phyloP scores from a whole-genome alignment of 2,797 vertebrate species.

The Melanotaenia boesemani region DNA sequence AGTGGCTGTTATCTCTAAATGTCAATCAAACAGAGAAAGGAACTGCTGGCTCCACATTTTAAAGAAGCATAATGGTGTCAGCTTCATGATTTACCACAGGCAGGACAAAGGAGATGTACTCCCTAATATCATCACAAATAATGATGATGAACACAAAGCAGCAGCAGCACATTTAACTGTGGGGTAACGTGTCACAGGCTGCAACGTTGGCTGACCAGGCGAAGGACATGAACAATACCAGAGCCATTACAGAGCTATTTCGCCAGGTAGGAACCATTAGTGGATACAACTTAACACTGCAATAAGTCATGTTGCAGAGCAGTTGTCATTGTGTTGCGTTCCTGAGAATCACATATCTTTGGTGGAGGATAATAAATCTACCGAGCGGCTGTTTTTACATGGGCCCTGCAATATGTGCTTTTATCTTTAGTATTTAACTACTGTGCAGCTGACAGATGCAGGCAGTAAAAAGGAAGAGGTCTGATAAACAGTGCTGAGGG shows the following conservation, averaged over 20 bases:
- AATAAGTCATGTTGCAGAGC: slow-evolving; percentile 25
- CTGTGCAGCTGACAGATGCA: slow-evolving; percentile 54
- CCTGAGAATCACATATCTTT: slow-evolving; percentile 66
- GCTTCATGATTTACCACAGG: slow-evolving; percentile 20
- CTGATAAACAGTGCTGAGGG: slow-evolving; percentile 64
- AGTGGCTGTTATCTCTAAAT: slow-evolving; percentile 50
- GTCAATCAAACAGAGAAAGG: slow-evolving; percentile 57
- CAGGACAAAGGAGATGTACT: slow-evolving; percentile 17
- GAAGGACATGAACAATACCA: slow-evolving; percentile 40
- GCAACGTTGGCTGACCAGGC: slow-evolving; percentile 15
- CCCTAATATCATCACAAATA: slow-evolving; percentile 5
- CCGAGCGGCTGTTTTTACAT: slow-evolving; percentile 57
- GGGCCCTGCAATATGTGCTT: slow-evolving; percentile 53
- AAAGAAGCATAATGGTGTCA: slow-evolving; percentile 30
- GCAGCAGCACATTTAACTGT: background rate
- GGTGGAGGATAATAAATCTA: slow-evolving; percentile 70
- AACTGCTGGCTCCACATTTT: slow-evolving; percentile 46
- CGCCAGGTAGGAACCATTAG: slow-evolving; percentile 42
- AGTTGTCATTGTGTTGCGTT: slow-evolving; percentile 38
- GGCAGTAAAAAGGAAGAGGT: slow-evolving; percentile 65
- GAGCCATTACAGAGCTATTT: slow-evolving; percentile 43
- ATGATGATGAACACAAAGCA: background rate
- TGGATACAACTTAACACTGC: slow-evolving; percentile 25
- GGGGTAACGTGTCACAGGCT: slow-evolving; percentile 13
- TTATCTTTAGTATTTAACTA: slow-evolving; percentile 73